These are phyloP conservation scores for Lepus timidus DNA, from an alignment of 2,113 vertebrate species.

Conservation along the genomic window DNA sequence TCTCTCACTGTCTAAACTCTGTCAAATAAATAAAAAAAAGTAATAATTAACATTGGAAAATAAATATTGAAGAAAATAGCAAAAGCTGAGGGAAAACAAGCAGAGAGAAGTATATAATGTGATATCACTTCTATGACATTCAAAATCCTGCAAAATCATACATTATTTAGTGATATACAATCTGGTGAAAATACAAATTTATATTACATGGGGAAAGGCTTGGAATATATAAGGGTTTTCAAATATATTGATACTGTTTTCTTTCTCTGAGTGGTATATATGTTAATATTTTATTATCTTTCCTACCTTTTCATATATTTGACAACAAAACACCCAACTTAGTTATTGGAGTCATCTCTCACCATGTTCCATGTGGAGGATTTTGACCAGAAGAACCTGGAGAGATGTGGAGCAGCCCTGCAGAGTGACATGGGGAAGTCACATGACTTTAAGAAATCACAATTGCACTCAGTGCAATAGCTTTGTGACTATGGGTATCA, in stretches of 20 bases:
- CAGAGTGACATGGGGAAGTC: neutral
- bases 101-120: neutral
- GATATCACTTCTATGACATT: neutral
- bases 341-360: neutral
- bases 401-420: rapidly evolving
- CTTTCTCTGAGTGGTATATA: neutral
- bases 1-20: no score
- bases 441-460: neutral
- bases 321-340: neutral
- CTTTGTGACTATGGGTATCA: neutral
- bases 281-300: neutral
- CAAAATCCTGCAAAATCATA: neutral
- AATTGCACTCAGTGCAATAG: rapidly evolving
- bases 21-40: no score
- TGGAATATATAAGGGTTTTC: neutral
- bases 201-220: neutral
- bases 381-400: neutral
- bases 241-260: neutral
- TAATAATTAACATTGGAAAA: neutral
- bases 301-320: neutral
- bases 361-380: neutral
- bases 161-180: neutral
- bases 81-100: neutral
- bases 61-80: constrained; percentile 8
- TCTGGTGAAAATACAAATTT: constrained; percentile 14